Conservation (phyloP, 2,888 invertebrate species). For the Brachycybe producta region DNA sequence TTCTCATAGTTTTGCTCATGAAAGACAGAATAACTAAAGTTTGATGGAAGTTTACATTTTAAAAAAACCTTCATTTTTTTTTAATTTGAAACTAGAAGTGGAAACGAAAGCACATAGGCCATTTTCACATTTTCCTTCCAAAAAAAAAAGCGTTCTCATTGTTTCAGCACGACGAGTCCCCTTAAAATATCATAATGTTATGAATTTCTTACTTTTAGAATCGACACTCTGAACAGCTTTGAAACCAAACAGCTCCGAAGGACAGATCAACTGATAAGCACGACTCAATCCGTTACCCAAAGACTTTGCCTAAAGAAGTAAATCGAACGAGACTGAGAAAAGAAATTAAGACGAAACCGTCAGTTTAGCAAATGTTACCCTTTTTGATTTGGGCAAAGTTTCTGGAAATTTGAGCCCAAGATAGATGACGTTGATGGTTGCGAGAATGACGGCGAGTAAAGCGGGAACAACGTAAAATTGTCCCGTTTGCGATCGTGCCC, state of each 20-base stretch:
- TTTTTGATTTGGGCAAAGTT: slow-evolving; percentile 56
- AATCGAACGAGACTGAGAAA: neutral
- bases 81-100: too few relatives aligned
- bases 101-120: too few relatives aligned
- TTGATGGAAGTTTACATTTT: too few relatives aligned
- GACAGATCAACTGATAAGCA: slow-evolving; percentile 50
- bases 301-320: slow-evolving; percentile 41
- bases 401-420: slow-evolving; percentile 63
- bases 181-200: neutral
- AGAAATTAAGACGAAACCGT: neutral
- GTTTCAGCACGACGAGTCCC: neutral
- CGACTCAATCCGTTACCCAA: slow-evolving; percentile 52
- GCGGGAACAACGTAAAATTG: slow-evolving; percentile 73
- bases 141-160: too few relatives aligned
- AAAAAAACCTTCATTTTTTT: too few relatives aligned
- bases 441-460: slow-evolving; percentile 56
- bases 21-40: too few relatives aligned
- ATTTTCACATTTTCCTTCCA: too few relatives aligned
- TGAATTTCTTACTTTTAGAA: neutral
- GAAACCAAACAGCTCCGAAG: slow-evolving; percentile 46
- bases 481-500: slow-evolving; percentile 46
- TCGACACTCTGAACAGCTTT: slow-evolving; percentile 44
- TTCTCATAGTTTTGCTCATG: too few relatives aligned
- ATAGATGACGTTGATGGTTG: slow-evolving; percentile 62
- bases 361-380: slow-evolving; percentile 27